A percentile compares a stretch with the other conserved stretches of the same genome.
Evolutionary conservation across 2,113 vertebrate species (phyloP).

Genomic region (Redunca redunca): DNA sequence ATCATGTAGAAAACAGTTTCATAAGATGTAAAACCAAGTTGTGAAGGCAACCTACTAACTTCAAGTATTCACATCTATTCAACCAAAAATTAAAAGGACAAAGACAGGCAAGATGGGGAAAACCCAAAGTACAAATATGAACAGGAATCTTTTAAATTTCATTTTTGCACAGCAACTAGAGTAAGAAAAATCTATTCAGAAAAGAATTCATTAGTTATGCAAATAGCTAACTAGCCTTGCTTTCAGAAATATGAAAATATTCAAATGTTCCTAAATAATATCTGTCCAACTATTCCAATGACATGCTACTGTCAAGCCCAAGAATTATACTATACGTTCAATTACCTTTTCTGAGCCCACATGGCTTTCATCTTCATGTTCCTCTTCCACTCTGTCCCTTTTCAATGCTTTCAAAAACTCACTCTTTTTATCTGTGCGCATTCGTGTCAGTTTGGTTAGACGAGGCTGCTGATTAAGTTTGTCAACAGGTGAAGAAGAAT

Average conservation of each 20-base stretch:
- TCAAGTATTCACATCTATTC: neutral
- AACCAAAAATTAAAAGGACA: neutral
- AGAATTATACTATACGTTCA: neutral
- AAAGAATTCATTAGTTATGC: neutral
- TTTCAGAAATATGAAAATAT: neutral
- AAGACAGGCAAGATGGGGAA: neutral
- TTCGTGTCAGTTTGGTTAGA: constrained; percentile 83
- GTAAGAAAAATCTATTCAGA: neutral
- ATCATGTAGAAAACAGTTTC: neutral
- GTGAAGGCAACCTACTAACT: neutral
- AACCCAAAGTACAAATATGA: neutral
- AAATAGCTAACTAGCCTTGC: neutral
- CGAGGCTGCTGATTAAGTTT: constrained; percentile 81
- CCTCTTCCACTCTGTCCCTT: constrained; percentile 78
- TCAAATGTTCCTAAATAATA: neutral
- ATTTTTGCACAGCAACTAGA: neutral
- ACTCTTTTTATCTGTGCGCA: constrained; percentile 82
- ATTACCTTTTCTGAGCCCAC: constrained; percentile 79
- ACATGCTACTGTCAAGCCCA: neutral
- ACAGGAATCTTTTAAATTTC: neutral
- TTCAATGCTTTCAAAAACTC: constrained; percentile 85
- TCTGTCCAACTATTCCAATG: neutral
- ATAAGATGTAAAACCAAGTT: neutral
- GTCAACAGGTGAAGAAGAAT: constrained; percentile 83
- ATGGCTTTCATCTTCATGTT: constrained; percentile 74